Percentiles rank a stretch among this genome's conserved stretches.
These are phyloP conservation scores for Betta splendens DNA, from an alignment of 2,797 vertebrate genomes.

Conservation along the genomic window DNA sequence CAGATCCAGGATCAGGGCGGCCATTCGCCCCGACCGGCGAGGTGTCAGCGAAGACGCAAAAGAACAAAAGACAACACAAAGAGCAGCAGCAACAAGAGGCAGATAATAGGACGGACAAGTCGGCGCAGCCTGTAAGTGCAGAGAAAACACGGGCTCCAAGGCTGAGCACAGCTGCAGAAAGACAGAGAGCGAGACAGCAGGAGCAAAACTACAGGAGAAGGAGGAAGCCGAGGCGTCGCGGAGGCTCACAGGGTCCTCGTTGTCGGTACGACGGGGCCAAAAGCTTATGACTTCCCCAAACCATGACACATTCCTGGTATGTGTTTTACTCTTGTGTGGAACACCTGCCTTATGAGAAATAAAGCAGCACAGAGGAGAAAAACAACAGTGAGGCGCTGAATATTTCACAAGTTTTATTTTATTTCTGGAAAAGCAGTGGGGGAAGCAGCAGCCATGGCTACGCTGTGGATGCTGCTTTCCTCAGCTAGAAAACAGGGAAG, in stretches of 20 bases:
- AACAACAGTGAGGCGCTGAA: constrained; percentile 13
- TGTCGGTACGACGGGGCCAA: not conserved
- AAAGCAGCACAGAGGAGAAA: not conserved
- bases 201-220: too few relatives aligned
- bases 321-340: not conserved
- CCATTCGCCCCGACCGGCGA: too few relatives aligned
- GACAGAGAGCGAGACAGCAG: too few relatives aligned
- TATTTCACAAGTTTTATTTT: constrained; percentile 57
- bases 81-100: too few relatives aligned
- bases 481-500: constrained; percentile 44
- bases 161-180: too few relatives aligned
- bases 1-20: too few relatives aligned
- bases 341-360: constrained; percentile 3
- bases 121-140: too few relatives aligned
- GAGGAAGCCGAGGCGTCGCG: too few relatives aligned
- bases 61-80: too few relatives aligned
- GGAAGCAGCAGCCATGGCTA: constrained; percentile 26
- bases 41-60: too few relatives aligned
- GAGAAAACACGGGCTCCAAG: too few relatives aligned
- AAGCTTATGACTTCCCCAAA: not conserved
- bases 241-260: not conserved
- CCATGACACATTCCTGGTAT: not conserved
- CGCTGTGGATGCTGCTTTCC: constrained; percentile 1
- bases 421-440: constrained; percentile 55
- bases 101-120: too few relatives aligned